Percentiles rank a stretch among this genome's conserved stretches.
phyloP scores from a whole-genome alignment of 2,888 invertebrate species.

The Scrobipalpa costella region DNA sequence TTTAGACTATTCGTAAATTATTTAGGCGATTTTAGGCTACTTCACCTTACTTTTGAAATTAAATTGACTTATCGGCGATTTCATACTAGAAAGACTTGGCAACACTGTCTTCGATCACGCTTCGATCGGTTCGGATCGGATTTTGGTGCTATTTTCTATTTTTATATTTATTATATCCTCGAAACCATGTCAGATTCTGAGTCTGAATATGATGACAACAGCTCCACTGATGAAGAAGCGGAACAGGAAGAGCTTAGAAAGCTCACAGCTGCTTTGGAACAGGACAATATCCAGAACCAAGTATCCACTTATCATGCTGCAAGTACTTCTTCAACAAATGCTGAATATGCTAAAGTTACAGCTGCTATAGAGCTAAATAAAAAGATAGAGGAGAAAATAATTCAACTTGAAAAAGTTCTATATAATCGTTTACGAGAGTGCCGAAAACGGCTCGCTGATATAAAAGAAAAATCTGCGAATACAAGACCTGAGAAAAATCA shows the following conservation, averaged over 20 bases:
- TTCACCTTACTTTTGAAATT: too few relatives aligned
- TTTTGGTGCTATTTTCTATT: too few relatives aligned
- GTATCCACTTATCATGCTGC: too few relatives aligned
- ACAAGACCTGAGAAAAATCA: background rate
- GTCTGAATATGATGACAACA: constrained; percentile 22
- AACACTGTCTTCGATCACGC: too few relatives aligned
- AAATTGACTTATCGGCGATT: too few relatives aligned
- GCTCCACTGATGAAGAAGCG: constrained; percentile 48
- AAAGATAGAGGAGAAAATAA: constrained; percentile 56
- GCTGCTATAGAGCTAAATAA: constrained; percentile 62
- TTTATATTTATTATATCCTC: too few relatives aligned
- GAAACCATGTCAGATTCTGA: background rate
- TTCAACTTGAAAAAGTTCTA: constrained; percentile 56
- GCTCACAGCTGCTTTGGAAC: constrained; percentile 43
- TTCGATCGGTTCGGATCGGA: too few relatives aligned
- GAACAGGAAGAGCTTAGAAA: constrained; percentile 47
- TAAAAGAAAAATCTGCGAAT: constrained; percentile 34
- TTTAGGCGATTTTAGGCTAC: too few relatives aligned
- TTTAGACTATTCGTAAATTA: too few relatives aligned
- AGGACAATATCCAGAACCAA: background rate
- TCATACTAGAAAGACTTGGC: too few relatives aligned
- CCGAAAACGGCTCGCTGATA: constrained; percentile 47
- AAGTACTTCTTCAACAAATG: background rate
- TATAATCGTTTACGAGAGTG: constrained; percentile 57
- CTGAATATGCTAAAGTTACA: constrained; percentile 42